Conservation (phyloP, 2,888 invertebrate genomes). For the Heliconius cydno region DNA sequence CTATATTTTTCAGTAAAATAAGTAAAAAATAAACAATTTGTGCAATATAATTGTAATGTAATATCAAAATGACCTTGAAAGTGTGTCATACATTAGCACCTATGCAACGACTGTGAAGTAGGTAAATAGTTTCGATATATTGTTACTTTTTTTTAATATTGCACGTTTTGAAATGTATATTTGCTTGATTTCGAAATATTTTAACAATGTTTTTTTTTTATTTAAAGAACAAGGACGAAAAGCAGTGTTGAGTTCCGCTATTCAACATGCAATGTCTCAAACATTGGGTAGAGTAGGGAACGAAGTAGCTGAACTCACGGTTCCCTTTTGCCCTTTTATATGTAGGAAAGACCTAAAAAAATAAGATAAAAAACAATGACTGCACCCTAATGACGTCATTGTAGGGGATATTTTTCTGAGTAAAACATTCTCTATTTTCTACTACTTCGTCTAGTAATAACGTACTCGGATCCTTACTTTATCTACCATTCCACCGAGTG, state of each 20-base stretch:
- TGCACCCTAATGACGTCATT: too few relatives aligned
- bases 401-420: too few relatives aligned
- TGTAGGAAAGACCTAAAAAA: too few relatives aligned
- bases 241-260: neutral
- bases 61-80: neutral
- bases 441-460: too few relatives aligned
- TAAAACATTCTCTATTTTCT: too few relatives aligned
- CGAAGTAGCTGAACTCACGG: too few relatives aligned
- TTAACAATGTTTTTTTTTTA: neutral
- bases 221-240: neutral
- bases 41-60: neutral
- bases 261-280: neutral
- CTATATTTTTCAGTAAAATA: neutral
- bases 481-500: neutral
- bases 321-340: too few relatives aligned
- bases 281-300: too few relatives aligned
- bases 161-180: slow-evolving; percentile 6
- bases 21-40: neutral
- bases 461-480: rapidly evolving
- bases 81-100: slow-evolving; percentile 18
- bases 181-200: neutral
- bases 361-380: too few relatives aligned
- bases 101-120: slow-evolving; percentile 18
- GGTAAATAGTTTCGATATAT: slow-evolving; percentile 16
- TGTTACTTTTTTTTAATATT: neutral